A percentile compares a stretch with the other conserved stretches of the same genome.
Conservation (phyloP, 1,140 invertebrate genomes). For the Tetragonula clypearis region DNA sequence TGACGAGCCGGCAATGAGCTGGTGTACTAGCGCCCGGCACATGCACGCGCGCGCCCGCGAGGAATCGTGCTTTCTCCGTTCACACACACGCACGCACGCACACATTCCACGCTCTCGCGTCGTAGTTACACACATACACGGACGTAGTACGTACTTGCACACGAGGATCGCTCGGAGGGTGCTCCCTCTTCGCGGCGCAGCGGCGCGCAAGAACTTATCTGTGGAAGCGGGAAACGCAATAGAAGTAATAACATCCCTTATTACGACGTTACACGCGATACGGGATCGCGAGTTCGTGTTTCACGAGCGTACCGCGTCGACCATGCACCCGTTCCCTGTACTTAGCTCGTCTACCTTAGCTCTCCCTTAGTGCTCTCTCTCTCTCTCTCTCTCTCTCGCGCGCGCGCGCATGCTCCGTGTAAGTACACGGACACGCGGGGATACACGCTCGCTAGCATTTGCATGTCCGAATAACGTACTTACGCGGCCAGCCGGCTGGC, state of each 20-base stretch:
- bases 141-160: constrained; percentile 1
- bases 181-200: constrained; percentile 6
- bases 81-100: neutral
- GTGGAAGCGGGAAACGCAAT: constrained; percentile 65
- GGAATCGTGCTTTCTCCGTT: constrained; percentile 43
- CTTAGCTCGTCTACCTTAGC: constrained; percentile 46
- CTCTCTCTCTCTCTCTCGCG: no score
- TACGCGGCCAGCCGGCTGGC: neutral
- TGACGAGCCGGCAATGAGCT: constrained; percentile 33
- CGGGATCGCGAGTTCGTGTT: constrained; percentile 66
- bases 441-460: neutral
- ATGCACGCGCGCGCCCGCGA: neutral
- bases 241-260: constrained; percentile 71
- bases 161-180: constrained; percentile 5
- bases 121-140: neutral
- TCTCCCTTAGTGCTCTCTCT: neutral
- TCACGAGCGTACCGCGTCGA: constrained; percentile 56
- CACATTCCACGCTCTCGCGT: neutral
- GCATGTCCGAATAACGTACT: constrained; percentile 37
- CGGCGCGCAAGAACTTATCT: constrained; percentile 59
- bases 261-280: constrained; percentile 69
- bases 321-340: constrained; percentile 55
- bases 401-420: neutral
- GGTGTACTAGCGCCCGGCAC: constrained; percentile 1
- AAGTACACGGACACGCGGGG: no score